A percentile compares a stretch with the other conserved stretches of the same genome.
These are phyloP conservation scores for Bufo gargarizans DNA, from an alignment of 2,113 vertebrate species.

Conservation along the genomic window DNA sequence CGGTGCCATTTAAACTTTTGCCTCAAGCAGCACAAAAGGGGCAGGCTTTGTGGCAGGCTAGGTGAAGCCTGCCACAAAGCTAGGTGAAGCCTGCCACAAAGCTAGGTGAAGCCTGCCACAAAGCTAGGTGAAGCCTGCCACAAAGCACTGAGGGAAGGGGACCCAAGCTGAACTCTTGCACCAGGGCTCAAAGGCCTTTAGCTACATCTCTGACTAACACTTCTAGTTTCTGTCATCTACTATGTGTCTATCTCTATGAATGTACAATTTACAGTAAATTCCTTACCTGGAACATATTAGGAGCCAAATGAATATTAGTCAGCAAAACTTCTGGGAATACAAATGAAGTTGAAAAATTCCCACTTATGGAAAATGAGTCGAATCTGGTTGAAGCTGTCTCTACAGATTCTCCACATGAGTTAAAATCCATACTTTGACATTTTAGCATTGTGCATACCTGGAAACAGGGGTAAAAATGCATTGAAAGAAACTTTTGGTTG, in stretches of 20 bases:
- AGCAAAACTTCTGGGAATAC: slow-evolving; percentile 77
- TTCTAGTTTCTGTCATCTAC: not conserved
- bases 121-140: too few relatives aligned
- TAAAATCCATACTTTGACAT: slow-evolving; percentile 61
- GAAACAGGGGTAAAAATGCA: accelerated
- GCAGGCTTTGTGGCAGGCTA: too few relatives aligned
- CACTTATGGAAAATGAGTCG: slow-evolving; percentile 72
- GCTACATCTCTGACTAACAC: not conserved
- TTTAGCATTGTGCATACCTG: slow-evolving; percentile 73
- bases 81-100: too few relatives aligned
- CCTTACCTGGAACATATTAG: slow-evolving; percentile 70
- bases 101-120: too few relatives aligned
- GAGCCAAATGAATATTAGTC: slow-evolving; percentile 68
- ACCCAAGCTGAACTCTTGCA: too few relatives aligned
- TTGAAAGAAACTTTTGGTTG: too few relatives aligned
- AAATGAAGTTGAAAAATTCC: slow-evolving; percentile 69
- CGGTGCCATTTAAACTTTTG: too few relatives aligned
- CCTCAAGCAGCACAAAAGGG: too few relatives aligned
- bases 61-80: too few relatives aligned
- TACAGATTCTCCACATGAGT: slow-evolving; percentile 62
- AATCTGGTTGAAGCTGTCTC: slow-evolving; percentile 68
- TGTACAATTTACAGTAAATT: not conserved
- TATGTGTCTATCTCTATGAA: not conserved
- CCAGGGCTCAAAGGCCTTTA: too few relatives aligned
- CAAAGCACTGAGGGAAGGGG: too few relatives aligned